Base-by-base conservation (phyloP, 2,797 vertebrate genomes). In the Psittacula echo region DNA sequence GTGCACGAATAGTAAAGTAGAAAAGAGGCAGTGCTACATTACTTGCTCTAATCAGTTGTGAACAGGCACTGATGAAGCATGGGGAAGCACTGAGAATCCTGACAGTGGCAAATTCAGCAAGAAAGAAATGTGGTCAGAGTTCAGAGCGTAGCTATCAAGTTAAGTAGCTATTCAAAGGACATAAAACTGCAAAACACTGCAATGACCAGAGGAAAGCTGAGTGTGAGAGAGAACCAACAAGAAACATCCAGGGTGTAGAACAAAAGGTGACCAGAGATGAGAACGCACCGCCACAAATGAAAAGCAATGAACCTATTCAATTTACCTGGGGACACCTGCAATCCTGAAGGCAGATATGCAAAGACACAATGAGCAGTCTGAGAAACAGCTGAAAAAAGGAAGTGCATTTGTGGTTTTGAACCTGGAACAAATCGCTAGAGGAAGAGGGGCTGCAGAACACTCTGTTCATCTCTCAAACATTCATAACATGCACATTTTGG, bases 221-320 rank as follows among this genome's bases (percentile, higher is more conserved):
- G 39, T 6, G 2, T 3, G 41, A 34, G 30, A 67, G 8, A 67
- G 48, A 56, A 22, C 4, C 22, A 67, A 13, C 0, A 24, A 47
- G 27, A 62, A 73, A 26, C 12, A 54, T 2, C 53, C 7, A 5
- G 9, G 45, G 12, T 6, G 16, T 29, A 24, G 73, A 88, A 7
- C 11, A 41, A 45, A 34, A 47, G 0, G 0, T 0, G 11, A 34
- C 19, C 73, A 74, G 61, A 86, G 20, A 18, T 24, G 45, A 75
- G 23, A 73, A 56, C 3, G 26, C 1, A 0, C 10, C 26, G 24
- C 11, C 66, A 34, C 48, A 77, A 27, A 86, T 8, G 5, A 32
- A 51, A 62, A 72, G 24, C 39, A 86, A 44, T 4, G 9, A 79
- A 34, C 22, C 5, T 13, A 3, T 3, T 23, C 19, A 9, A 30